A percentile compares a stretch with the other conserved stretches of the same genome.
Evolutionary conservation across 2,797 vertebrate species (phyloP).

Genomic region (Xiphorhynchus erythropygius): DNA sequence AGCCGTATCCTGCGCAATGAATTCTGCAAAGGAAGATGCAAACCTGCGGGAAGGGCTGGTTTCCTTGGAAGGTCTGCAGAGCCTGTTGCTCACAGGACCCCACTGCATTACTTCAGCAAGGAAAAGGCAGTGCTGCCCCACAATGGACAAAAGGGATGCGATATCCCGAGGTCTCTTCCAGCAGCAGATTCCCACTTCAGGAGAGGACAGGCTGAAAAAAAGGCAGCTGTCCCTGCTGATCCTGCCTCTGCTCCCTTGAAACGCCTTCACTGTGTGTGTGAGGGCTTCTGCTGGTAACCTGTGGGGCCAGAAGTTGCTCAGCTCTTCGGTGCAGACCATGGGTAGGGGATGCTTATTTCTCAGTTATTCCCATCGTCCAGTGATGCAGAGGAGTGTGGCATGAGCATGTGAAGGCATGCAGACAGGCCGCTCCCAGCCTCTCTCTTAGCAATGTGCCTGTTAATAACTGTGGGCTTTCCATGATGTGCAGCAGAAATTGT

Average conservation of each 20-base stretch:
- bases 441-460: background rate
- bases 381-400: background rate
- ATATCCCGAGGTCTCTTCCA: background rate
- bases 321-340: background rate
- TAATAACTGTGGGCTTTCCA: background rate
- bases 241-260: background rate
- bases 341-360: background rate
- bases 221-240: background rate
- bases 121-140: constrained; percentile 53
- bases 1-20: background rate
- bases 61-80: background rate
- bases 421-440: background rate
- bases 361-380: background rate
- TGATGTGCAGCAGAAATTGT: background rate
- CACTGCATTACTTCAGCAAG: background rate
- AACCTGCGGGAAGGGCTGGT: background rate
- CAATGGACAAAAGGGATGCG: constrained; percentile 18
- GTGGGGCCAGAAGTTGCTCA: background rate
- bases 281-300: background rate
- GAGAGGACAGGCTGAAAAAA: background rate
- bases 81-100: background rate
- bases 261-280: background rate
- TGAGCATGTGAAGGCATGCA: fast-evolving
- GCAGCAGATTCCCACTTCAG: background rate
- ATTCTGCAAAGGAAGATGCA: background rate